These are phyloP conservation scores for Ctenicera cuprea DNA, from an alignment of 2,888 invertebrate species.

Conservation along the genomic window DNA sequence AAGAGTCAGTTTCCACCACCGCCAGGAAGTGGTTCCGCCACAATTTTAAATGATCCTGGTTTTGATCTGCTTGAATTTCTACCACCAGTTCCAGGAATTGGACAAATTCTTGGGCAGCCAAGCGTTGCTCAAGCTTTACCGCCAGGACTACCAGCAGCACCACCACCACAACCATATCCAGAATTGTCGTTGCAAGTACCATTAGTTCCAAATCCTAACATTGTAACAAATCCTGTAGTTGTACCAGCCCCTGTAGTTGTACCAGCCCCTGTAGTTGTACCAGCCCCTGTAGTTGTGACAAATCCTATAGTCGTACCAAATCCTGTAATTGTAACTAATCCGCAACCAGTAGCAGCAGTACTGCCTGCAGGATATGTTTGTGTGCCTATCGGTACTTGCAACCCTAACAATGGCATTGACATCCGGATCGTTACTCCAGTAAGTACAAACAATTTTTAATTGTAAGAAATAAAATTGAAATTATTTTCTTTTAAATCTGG, in stretches of 20 bases:
- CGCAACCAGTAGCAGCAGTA: not conserved
- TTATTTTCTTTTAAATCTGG: no score
- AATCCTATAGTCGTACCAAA: not conserved
- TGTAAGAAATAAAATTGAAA: no score
- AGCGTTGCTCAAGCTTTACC: no score
- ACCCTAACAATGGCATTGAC: slow-evolving; percentile 59
- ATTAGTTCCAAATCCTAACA: no score
- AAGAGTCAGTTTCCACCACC: no score
- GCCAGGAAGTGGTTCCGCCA: no score
- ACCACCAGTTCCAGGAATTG: no score
- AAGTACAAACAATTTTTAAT: slow-evolving; percentile 8
- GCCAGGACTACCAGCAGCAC: not conserved
- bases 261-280: not conserved
- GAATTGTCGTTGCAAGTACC: not conserved
- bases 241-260: not conserved
- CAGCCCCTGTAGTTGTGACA: no score
- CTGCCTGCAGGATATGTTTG: slow-evolving; percentile 60
- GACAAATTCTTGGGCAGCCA: no score
- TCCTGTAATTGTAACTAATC: not conserved
- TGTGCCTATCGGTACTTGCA: slow-evolving; percentile 63
- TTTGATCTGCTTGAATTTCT: no score
- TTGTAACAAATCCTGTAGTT: no score
- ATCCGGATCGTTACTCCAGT: slow-evolving; percentile 64
- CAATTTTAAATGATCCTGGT: no score
- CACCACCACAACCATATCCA: not conserved